Conservation (phyloP, 2,113 vertebrate species). For the Diadophis punctatus region DNA sequence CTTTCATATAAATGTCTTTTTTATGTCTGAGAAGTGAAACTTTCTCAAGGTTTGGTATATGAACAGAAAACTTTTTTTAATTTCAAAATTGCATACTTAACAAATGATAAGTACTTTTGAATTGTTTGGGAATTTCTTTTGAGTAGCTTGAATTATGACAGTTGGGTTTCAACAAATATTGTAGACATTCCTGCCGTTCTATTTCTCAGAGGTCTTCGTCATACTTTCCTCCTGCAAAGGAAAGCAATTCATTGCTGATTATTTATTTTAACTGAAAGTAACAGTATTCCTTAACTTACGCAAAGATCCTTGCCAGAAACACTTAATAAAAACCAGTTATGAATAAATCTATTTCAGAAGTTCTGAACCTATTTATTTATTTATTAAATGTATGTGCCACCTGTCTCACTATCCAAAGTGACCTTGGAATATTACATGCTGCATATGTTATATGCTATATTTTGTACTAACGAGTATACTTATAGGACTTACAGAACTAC, state of each 20-base stretch:
- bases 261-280: neutral
- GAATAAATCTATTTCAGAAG: neutral
- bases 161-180: neutral
- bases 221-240: neutral
- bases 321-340: neutral
- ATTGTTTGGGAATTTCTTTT: neutral
- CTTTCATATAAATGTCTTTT: neutral
- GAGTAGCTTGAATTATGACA: neutral
- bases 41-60: neutral
- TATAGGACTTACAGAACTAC: neutral
- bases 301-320: neutral
- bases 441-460: neutral
- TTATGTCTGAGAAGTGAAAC: neutral
- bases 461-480: neutral
- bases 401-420: neutral
- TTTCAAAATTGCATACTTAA: neutral
- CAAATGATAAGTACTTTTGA: neutral
- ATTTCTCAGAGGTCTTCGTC: neutral
- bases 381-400: neutral
- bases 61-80: neutral
- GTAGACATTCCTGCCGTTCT: neutral
- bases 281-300: neutral
- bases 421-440: neutral
- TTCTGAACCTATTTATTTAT: neutral
- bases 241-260: neutral